A percentile compares a stretch with the other conserved stretches of the same genome.
phyloP scores from a whole-genome alignment of 1,140 invertebrate genomes.

The Sitobion miscanthi region DNA sequence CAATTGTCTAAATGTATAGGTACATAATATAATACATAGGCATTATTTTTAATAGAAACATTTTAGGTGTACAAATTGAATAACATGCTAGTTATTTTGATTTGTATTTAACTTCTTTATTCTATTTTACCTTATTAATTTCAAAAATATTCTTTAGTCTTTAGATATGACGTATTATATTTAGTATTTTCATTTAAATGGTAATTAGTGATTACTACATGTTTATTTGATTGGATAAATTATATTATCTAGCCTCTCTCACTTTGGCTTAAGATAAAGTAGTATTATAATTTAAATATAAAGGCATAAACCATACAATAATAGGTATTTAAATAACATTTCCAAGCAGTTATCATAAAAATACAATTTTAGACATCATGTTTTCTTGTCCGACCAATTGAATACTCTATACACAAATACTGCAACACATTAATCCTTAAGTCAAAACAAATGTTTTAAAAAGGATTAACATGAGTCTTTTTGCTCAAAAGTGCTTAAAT shows the following conservation, averaged over 20 bases:
- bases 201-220: too few species aligned
- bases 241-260: neutral
- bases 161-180: neutral
- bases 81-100: neutral
- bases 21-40: too few species aligned
- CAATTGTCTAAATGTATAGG: too few species aligned
- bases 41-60: neutral
- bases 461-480: neutral
- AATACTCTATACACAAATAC: too few species aligned
- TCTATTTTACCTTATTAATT: neutral
- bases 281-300: neutral
- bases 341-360: neutral
- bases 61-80: neutral
- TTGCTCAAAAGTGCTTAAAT: neutral
- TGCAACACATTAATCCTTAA: neutral
- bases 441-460: neutral
- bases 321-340: neutral
- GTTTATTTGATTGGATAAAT: too few species aligned
- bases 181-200: neutral
- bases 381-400: neutral
- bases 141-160: neutral
- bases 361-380: neutral
- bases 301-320: neutral
- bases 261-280: neutral
- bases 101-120: neutral